Evolutionary conservation across 2,797 vertebrate genomes (phyloP).

Genomic region (Podarcis lilfordi): DNA sequence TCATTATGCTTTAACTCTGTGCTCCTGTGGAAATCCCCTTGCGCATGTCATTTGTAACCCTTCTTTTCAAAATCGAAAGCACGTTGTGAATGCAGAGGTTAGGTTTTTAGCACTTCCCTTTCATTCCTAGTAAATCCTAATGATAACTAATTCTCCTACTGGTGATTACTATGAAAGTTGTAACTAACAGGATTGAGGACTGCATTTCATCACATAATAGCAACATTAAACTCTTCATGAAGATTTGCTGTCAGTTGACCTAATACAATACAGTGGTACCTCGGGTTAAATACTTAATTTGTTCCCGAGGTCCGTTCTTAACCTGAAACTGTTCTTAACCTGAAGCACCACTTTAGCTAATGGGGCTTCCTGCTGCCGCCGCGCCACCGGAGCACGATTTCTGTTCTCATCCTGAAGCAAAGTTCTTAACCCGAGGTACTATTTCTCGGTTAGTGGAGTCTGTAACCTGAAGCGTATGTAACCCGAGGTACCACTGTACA

Average conservation of each 20-base stretch:
- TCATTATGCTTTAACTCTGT: slow-evolving; percentile 6
- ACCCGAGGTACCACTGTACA: too few species aligned
- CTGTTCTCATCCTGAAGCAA: too few species aligned
- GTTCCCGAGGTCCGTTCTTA: too few species aligned
- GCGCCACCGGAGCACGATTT: too few species aligned
- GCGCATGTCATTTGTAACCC: slow-evolving; percentile 44
- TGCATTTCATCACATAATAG: background rate
- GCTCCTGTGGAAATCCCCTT: slow-evolving; percentile 57
- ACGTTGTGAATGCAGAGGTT: slow-evolving; percentile 1
- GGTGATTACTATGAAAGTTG: background rate
- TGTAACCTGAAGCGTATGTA: too few species aligned
- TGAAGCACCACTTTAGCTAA: too few species aligned
- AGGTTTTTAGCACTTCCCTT: background rate
- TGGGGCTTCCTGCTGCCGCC: too few species aligned
- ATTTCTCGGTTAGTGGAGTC: too few species aligned
- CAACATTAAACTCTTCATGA: background rate
- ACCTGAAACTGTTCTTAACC: too few species aligned
- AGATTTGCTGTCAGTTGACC: background rate
- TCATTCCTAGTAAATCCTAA: background rate
- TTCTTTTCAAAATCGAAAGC: slow-evolving; percentile 44
- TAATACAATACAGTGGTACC: background rate
- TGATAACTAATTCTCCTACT: background rate
- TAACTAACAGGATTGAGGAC: background rate
- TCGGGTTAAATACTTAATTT: too few species aligned
- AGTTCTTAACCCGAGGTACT: too few species aligned